A percentile compares a stretch with the other conserved stretches of the same genome.
Conservation (phyloP, 2,888 invertebrate genomes). For the Blastobasis adustella region DNA sequence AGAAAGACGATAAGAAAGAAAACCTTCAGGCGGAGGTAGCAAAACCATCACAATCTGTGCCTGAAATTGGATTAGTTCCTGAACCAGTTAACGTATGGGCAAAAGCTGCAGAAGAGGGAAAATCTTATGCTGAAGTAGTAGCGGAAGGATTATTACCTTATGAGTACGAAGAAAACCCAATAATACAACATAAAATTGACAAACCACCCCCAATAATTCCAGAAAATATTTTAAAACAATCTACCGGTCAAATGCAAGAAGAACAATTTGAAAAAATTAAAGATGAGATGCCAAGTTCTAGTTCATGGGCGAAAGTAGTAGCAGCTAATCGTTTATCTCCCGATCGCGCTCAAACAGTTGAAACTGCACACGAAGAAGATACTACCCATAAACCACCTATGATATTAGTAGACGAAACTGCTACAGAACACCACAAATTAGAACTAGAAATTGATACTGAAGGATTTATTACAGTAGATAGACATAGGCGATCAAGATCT, state of each 20-base stretch:
- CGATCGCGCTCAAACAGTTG: conserved; percentile 34
- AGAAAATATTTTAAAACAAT: neutral
- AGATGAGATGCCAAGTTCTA: conserved; percentile 16
- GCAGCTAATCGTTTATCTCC: conserved; percentile 46
- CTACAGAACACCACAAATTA: conserved; percentile 30
- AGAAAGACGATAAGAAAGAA: conserved; percentile 43
- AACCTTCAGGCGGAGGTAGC: conserved; percentile 3
- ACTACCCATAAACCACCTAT: conserved; percentile 35
- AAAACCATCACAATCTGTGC: conserved; percentile 11
- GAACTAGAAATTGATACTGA: conserved; percentile 49
- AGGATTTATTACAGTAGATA: conserved; percentile 66
- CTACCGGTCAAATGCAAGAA: neutral
- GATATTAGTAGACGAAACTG: conserved; percentile 54
- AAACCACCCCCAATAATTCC: neutral
- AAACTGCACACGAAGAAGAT: conserved; percentile 16
- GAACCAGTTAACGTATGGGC: conserved; percentile 62
- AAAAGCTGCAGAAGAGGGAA: conserved; percentile 71
- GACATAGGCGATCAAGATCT: conserved; percentile 68
- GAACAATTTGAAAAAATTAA: conserved; percentile 9
- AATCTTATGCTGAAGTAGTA: conserved; percentile 82
- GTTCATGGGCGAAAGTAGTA: conserved; percentile 63
- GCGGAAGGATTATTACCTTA: conserved; percentile 51
- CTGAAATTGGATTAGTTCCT: conserved; percentile 7
- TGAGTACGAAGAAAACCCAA: conserved; percentile 17
- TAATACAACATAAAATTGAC: neutral